phyloP scores from a whole-genome alignment of 1,140 invertebrate species.

The Bicyclus anynana region DNA sequence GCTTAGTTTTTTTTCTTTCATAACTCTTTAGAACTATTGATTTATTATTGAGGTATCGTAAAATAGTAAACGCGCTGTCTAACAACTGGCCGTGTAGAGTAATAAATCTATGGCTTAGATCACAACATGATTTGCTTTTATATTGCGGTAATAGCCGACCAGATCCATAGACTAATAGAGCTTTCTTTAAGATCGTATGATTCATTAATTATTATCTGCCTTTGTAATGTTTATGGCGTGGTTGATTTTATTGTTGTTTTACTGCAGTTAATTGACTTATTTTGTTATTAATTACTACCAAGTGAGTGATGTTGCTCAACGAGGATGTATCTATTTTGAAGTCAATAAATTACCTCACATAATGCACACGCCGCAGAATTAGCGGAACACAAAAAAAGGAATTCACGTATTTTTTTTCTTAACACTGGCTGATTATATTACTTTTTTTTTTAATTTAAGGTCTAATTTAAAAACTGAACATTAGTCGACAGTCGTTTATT shows the following conservation, averaged over 20 bases:
- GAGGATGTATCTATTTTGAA: background rate
- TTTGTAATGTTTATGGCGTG: background rate
- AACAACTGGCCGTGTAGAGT: background rate
- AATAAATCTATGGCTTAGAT: background rate
- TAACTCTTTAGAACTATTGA: slow-evolving; percentile 49
- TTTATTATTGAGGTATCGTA: slow-evolving; percentile 36
- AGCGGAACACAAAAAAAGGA: no score
- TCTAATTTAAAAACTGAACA: no score
- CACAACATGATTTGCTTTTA: background rate
- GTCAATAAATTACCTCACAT: no score
- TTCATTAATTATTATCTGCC: background rate
- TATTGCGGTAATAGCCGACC: background rate
- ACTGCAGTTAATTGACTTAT: slow-evolving; percentile 1
- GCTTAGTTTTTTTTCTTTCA: slow-evolving; percentile 29
- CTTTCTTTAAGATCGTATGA: background rate
- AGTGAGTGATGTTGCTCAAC: background rate
- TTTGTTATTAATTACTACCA: background rate
- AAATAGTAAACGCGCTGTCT: background rate
- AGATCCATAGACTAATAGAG: background rate
- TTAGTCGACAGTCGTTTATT: no score
- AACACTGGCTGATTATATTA: no score
- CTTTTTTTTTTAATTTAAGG: no score
- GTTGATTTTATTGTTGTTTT: slow-evolving; percentile 2
- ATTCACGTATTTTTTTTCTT: no score
- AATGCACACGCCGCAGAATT: no score